Percentiles rank a stretch among this genome's conserved stretches.
These are phyloP conservation scores for Orthochromis malagaraziensis DNA, from an alignment of 2,113 vertebrate species.

Conservation along the genomic window DNA sequence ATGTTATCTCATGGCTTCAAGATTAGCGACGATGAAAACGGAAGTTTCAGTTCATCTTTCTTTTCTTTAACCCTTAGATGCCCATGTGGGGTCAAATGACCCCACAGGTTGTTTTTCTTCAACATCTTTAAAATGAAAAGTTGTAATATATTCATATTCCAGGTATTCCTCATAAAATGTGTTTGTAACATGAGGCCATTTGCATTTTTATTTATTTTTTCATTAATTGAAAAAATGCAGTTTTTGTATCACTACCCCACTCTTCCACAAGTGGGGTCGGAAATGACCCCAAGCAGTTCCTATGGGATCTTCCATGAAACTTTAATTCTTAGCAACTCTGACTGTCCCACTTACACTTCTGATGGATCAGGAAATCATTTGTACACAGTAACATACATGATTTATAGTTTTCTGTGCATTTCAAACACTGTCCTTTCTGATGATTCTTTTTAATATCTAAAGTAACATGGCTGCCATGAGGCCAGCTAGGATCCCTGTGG, in stretches of 20 bases:
- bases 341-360: not conserved
- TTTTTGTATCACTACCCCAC: accelerated
- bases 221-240: not conserved
- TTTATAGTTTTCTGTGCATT: not conserved
- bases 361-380: accelerated
- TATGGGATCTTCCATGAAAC: not conserved
- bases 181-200: accelerated
- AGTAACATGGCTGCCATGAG: accelerated
- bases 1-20: not conserved
- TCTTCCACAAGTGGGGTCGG: accelerated
- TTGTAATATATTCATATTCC: not conserved
- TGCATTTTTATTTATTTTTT: not conserved
- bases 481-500: not conserved
- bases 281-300: not conserved
- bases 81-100: not conserved
- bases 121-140: not conserved
- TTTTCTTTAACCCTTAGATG: not conserved
- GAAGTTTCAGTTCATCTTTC: not conserved
- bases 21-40: not conserved
- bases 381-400: accelerated
- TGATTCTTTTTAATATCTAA: not conserved
- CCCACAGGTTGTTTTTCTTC: not conserved
- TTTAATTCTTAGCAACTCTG: not conserved
- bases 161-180: not conserved
- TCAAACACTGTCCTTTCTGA: not conserved